These are phyloP conservation scores for Myrmecobius fasciatus DNA, from an alignment of 2,113 vertebrate genomes.

Conservation along the genomic window DNA sequence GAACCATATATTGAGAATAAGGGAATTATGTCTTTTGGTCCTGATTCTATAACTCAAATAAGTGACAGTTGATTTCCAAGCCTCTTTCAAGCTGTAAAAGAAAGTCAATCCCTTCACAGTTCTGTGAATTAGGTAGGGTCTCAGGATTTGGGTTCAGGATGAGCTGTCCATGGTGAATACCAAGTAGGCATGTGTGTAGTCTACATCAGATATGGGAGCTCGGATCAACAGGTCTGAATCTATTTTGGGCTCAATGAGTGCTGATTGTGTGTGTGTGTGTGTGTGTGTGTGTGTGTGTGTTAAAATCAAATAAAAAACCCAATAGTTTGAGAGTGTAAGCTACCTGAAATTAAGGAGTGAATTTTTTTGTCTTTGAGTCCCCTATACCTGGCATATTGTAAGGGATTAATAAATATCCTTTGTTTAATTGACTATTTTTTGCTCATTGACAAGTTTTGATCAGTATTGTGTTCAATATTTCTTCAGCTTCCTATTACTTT, in stretches of 20 bases:
- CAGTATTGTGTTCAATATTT: not conserved
- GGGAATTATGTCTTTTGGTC: not conserved
- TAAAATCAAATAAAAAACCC: too few relatives aligned
- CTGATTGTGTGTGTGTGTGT: not conserved
- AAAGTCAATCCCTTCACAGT: not conserved
- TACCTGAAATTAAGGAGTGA: not conserved
- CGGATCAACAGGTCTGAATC: not conserved
- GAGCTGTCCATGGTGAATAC: not conserved
- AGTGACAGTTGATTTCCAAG: not conserved
- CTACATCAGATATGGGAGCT: not conserved
- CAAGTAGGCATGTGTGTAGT: not conserved
- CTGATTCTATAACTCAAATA: not conserved
- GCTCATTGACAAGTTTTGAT: not conserved
- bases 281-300: not conserved
- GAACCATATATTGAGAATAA: not conserved
- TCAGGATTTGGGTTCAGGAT: not conserved
- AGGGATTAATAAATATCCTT: not conserved
- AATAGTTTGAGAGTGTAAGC: not conserved
- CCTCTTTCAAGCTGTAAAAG: not conserved
- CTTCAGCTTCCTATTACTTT: not conserved
- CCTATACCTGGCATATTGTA: not conserved
- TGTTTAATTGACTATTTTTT: not conserved
- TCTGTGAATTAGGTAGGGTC: not conserved
- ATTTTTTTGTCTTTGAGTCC: not conserved
- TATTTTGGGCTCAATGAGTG: not conserved